Evolutionary conservation across 2,888 invertebrate genomes (phyloP).

Genomic region (Syrphus vitripennis): DNA sequence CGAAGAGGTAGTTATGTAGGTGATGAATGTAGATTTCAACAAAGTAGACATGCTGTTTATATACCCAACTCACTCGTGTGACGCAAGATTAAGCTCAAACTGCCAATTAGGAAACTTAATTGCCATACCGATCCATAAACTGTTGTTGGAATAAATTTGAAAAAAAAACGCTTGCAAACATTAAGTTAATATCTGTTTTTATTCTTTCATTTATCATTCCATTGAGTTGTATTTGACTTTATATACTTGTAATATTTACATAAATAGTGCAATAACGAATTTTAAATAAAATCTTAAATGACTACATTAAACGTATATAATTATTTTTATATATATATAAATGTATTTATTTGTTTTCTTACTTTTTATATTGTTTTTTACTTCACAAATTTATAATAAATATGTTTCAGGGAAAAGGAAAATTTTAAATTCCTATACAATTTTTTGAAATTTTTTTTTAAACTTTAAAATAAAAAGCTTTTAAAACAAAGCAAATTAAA

Average conservation of each 20-base stretch:
- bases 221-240: slow-evolving; percentile 69
- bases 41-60: too few species aligned
- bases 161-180: background rate
- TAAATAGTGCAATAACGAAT: slow-evolving; percentile 71
- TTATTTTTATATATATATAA: slow-evolving; percentile 46
- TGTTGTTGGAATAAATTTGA: background rate
- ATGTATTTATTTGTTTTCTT: slow-evolving; percentile 36
- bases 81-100: too few species aligned
- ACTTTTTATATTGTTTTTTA: slow-evolving; percentile 25
- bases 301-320: slow-evolving; percentile 67
- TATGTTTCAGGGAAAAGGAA: slow-evolving; percentile 53
- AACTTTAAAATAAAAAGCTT: slow-evolving; percentile 47
- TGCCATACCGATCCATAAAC: too few species aligned
- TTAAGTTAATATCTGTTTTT: slow-evolving; percentile 64
- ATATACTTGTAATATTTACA: slow-evolving; percentile 70
- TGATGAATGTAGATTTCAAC: too few species aligned
- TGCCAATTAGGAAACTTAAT: too few species aligned
- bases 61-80: too few species aligned
- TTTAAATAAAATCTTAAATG: slow-evolving; percentile 68
- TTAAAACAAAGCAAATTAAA: slow-evolving; percentile 69
- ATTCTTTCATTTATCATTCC: slow-evolving; percentile 66
- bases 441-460: background rate
- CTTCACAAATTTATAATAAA: slow-evolving; percentile 63
- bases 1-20: too few species aligned
- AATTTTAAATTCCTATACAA: slow-evolving; percentile 46